Evolutionary conservation across 2,888 invertebrate genomes (phyloP).

Genomic region (Teleiodes luculella): DNA sequence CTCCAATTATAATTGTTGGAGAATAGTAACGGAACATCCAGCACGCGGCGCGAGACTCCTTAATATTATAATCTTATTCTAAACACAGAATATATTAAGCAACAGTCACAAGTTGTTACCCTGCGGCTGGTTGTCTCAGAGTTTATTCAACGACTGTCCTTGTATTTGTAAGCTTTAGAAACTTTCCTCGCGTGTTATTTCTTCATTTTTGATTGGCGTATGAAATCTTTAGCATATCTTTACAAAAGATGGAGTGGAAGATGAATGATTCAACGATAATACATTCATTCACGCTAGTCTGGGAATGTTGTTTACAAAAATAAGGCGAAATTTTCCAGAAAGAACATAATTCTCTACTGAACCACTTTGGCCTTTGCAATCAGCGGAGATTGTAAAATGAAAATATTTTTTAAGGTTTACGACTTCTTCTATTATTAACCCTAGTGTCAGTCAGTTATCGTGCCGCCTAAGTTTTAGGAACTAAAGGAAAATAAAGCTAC

Average conservation of each 20-base stretch:
- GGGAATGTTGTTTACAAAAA: no score
- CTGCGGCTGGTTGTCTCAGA: conserved; percentile 4
- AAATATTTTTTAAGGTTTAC: no score
- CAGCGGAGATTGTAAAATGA: no score
- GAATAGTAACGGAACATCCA: conserved; percentile 45
- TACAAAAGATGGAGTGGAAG: no score
- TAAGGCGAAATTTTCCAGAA: no score
- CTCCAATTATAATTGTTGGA: conserved; percentile 66
- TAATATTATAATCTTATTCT: conserved; percentile 76
- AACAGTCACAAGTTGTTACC: conserved; percentile 40
- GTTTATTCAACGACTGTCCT: not conserved
- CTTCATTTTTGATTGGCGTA: not conserved
- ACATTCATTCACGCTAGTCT: not conserved
- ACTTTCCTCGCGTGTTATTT: not conserved
- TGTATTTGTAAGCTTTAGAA: not conserved
- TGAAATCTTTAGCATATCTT: no score
- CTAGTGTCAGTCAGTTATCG: no score
- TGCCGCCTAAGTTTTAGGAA: no score
- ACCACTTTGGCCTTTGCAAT: no score
- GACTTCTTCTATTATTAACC: no score
- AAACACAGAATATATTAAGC: conserved; percentile 73
- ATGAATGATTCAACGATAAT: not conserved
- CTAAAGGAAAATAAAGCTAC: no score
- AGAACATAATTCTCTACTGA: no score
- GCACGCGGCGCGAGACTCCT: conserved; percentile 45